Conservation (phyloP, 2,797 vertebrate species). For the Novumbra hubbsi region DNA sequence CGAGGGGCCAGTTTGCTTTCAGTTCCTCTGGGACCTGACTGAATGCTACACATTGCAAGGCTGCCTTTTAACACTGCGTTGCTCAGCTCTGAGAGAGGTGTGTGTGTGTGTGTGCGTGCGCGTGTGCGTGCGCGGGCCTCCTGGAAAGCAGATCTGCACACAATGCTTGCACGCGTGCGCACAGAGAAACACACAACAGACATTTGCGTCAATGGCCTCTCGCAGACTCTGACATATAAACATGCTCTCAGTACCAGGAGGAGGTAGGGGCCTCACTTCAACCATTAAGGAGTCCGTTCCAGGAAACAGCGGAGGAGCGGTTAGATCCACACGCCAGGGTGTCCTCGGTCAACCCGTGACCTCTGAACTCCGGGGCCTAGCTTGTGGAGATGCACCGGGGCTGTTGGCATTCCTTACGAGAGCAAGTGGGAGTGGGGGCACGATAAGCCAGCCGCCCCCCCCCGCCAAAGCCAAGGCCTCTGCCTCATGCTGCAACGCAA, state of each 20-base stretch:
- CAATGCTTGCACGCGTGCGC: not conserved
- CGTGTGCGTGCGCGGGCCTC: no score
- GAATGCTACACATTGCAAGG: not conserved
- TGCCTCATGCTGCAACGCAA: no score
- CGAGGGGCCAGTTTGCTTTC: not conserved
- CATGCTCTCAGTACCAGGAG: not conserved
- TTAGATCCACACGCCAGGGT: not conserved
- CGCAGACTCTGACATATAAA: constrained; percentile 8
- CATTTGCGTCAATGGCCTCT: not conserved
- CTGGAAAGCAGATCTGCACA: not conserved
- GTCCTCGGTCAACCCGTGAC: not conserved
- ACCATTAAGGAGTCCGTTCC: not conserved
- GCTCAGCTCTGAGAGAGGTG: not conserved
- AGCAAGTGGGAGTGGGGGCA: no score
- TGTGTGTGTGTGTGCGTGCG: constrained; percentile 15
- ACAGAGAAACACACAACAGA: not conserved
- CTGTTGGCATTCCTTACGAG: not conserved
- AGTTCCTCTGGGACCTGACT: not conserved
- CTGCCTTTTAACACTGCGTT: not conserved
- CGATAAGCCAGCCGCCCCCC: no score
- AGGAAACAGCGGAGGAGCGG: not conserved
- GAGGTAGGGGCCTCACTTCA: not conserved
- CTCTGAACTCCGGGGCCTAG: not conserved
- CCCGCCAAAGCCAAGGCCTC: not conserved
- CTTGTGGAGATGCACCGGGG: not conserved